These are phyloP conservation scores for Archaeoteleia sp. DNA, from an alignment of 2,888 invertebrate genomes.

Conservation along the genomic window DNA sequence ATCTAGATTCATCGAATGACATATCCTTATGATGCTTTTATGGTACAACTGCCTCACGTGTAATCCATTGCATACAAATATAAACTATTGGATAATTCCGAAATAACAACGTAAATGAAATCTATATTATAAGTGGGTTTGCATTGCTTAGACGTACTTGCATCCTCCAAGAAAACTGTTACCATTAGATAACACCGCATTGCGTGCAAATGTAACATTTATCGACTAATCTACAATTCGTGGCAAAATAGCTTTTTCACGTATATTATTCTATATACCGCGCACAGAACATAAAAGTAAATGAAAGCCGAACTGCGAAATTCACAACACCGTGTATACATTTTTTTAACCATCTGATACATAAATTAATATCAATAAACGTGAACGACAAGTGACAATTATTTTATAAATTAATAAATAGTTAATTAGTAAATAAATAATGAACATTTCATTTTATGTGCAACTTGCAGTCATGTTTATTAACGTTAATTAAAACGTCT, in stretches of 20 bases:
- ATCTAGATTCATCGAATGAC: slow-evolving; percentile 51
- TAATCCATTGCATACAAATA: slow-evolving; percentile 57
- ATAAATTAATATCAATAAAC: too few species aligned
- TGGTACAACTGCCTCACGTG: slow-evolving; percentile 53
- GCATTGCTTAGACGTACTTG: slow-evolving; percentile 25
- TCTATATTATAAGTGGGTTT: slow-evolving; percentile 34
- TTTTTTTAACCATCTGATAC: too few species aligned
- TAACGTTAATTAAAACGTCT: too few species aligned
- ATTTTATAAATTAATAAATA: too few species aligned
- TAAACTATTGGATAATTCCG: slow-evolving; percentile 54
- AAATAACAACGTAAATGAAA: slow-evolving; percentile 40
- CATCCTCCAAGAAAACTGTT: slow-evolving; percentile 41
- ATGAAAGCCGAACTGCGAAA: too few species aligned
- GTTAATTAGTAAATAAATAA: too few species aligned
- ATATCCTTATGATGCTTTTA: slow-evolving; percentile 49
- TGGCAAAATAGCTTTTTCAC: slow-evolving; percentile 3
- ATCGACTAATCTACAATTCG: neutral
- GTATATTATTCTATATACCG: neutral
- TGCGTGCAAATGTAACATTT: neutral
- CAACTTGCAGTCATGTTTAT: too few species aligned
- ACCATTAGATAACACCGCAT: slow-evolving; percentile 6
- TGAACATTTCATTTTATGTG: too few species aligned
- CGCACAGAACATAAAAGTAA: too few species aligned
- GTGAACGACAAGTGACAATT: too few species aligned
- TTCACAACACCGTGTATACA: too few species aligned